Evolutionary conservation across 2,113 vertebrate species (phyloP), one percentile per base, ranked within the genome.

Genomic region (Tragulus kanchil): DNA sequence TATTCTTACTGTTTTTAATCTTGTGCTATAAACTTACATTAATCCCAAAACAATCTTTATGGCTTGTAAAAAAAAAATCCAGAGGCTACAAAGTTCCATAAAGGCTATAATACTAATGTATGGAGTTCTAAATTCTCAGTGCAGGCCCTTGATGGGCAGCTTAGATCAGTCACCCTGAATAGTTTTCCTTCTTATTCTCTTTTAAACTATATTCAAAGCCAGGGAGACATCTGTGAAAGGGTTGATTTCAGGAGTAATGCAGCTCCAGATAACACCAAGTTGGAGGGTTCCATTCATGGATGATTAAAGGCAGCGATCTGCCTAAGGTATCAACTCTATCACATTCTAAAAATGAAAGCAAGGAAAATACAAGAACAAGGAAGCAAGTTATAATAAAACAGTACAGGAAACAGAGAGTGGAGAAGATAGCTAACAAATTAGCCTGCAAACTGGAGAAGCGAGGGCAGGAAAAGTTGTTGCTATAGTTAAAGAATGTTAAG

Each of bases 401-500:
- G 62, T 87, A 99, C 77, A 99, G 99, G 99, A 99, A 99, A 82
- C 97, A 26, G 79, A 98, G 99, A 79, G 94, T 95, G 26, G 99
- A 99, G 97, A 99, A 99, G 98, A 99, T 99, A 96, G 98, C 98
- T 88, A 99, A 99, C 97, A 99, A 98, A 95, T 23, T 96, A 79
- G 99, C 99, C 31, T 99, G 99, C 98, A 99, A 99, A 96, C 56
- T 99, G 73, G 99, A 99, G 96, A 99, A 99, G 75, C 98, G 96
- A 3, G 98, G 99, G 85, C 99, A 99, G 96, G 99, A 99, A 97
- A 99, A 99, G 78, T 99, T 99, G 94, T n/a, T 99, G 95, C 95
- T 99, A 45, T 99, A 98, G 92, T 93, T 99, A 89, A 98, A 98
- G 81, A 98, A 99, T 0, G 0, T 99, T 69, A 99, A 99, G 88